These are phyloP conservation scores for Tineola bisselliella DNA, from an alignment of 2,888 invertebrate genomes.

Conservation along the genomic window DNA sequence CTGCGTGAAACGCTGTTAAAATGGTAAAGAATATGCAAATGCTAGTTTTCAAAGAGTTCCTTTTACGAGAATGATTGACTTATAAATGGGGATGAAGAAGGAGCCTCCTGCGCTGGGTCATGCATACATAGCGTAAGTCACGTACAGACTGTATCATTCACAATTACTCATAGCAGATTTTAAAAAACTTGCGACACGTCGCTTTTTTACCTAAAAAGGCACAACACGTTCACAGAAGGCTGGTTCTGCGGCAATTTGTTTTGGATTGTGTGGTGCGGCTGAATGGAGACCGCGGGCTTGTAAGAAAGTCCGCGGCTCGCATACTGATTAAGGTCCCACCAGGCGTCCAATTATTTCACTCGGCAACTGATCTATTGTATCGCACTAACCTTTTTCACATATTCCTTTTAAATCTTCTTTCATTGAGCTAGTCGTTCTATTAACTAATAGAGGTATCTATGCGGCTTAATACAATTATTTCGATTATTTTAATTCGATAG, in stretches of 20 bases:
- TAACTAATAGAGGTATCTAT: too few species aligned
- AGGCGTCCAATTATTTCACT: conserved; percentile 37
- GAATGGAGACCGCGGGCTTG: conserved; percentile 38
- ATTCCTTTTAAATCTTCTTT: neutral
- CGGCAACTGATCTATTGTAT: conserved; percentile 26
- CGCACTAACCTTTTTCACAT: neutral
- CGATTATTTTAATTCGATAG: too few species aligned
- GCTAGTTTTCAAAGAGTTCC: conserved; percentile 34
- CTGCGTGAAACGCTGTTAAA: conserved; percentile 7
- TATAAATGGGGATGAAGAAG: conserved; percentile 46
- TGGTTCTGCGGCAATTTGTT: conserved; percentile 44
- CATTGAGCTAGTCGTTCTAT: neutral
- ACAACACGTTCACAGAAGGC: conserved; percentile 33
- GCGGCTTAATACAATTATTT: too few species aligned
- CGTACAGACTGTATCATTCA: conserved; percentile 25
- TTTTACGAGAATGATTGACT: conserved; percentile 53
- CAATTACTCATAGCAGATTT: conserved; percentile 39
- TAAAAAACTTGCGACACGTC: conserved; percentile 31
- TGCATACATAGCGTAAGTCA: conserved; percentile 21
- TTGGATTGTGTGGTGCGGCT: conserved; percentile 43
- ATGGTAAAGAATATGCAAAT: conserved; percentile 39
- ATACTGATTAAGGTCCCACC: conserved; percentile 40
- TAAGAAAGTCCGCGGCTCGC: conserved; percentile 27
- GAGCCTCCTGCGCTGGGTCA: neutral
- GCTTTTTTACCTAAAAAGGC: conserved; percentile 33